Evolutionary conservation across 2,888 invertebrate species (phyloP), one percentile per base, ranked within the genome.

Genomic region (Phymatocera aterrima): DNA sequence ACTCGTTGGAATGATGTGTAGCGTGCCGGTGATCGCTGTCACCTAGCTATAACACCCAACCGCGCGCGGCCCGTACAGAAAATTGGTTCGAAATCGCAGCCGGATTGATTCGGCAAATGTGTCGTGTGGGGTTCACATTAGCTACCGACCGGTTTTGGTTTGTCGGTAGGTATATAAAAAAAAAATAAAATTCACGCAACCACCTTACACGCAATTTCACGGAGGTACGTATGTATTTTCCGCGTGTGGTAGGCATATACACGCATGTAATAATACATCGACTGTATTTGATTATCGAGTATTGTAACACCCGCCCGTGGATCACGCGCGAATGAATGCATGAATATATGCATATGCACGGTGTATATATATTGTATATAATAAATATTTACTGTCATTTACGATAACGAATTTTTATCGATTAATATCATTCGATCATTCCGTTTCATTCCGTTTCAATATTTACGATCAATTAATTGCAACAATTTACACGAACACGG

Each of bases 1-100:
- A 82, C 83, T 79, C 79, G n/a, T 31, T 51, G 65, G 78, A 80
- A 79, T 80, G 79, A 82, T 81, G 77, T 79, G 77, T 79, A 80
- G 80, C 81, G 77, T 77, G 78, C 77, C 48, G 72, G 77, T 79
- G 74, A 82, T 77, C 80, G 54, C 77, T 79, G 77, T 80, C 74
- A 54, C 34, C 74, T 37, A 57, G 24, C 40, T 4, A 18, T 24
- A 28, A n/a, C 24, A 37, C 57, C 15, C 57, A 31, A 51, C 28
- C 72, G 31, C 1, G n/a, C 4, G 37, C 31, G n/a, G 54, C 24
- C 24, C n/a, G n/a, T n/a, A n/a, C n/a, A n/a, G n/a, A n/a, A 46
- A 68, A 43, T 68, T 64, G 64, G 68, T 68, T 28, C 43, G 46
- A 31, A 34, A 65, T n/a, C n/a, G n/a, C n/a, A n/a, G n/a, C n/a